Evolutionary conservation across 2,888 invertebrate species (phyloP).

Genomic region (Dryobota labecula): DNA sequence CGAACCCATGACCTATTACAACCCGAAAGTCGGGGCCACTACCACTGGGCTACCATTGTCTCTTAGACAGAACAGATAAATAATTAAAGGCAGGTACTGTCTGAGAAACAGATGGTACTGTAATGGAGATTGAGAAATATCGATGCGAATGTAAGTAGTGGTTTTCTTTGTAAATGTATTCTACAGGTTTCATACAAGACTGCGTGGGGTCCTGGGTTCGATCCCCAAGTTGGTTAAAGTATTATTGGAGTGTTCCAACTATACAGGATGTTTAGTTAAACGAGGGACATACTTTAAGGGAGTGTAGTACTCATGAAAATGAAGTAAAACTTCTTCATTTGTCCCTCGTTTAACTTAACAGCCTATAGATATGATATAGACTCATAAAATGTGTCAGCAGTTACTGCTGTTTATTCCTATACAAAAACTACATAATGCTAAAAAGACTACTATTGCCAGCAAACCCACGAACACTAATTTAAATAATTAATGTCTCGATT

Average conservation of each 20-base stretch:
- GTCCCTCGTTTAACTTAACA: no score
- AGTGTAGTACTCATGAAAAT: no score
- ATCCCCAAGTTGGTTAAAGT: not conserved
- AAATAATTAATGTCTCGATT: conserved; percentile 22
- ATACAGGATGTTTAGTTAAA: no score
- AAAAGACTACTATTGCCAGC: conserved; percentile 1
- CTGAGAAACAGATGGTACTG: conserved; percentile 12
- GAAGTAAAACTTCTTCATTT: no score
- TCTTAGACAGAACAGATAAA: not conserved
- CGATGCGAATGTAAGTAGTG: not conserved
- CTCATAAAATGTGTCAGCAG: not conserved
- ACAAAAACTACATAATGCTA: not conserved
- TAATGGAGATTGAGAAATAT: conserved; percentile 20
- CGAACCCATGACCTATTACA: no score
- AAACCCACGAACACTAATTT: conserved; percentile 1
- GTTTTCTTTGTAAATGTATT: conserved; percentile 1
- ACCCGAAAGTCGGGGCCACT: no score
- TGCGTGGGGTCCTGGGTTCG: not conserved
- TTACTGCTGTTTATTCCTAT: not conserved
- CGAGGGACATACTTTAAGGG: no score
- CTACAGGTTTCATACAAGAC: not conserved
- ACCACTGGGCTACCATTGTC: no score
- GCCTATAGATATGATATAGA: no score
- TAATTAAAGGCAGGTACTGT: conserved; percentile 26
- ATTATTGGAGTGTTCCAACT: not conserved